Evolutionary conservation across 1,140 invertebrate genomes (phyloP), one percentile per base, ranked within the genome.

Genomic region (Diplogasteroides magnus): DNA sequence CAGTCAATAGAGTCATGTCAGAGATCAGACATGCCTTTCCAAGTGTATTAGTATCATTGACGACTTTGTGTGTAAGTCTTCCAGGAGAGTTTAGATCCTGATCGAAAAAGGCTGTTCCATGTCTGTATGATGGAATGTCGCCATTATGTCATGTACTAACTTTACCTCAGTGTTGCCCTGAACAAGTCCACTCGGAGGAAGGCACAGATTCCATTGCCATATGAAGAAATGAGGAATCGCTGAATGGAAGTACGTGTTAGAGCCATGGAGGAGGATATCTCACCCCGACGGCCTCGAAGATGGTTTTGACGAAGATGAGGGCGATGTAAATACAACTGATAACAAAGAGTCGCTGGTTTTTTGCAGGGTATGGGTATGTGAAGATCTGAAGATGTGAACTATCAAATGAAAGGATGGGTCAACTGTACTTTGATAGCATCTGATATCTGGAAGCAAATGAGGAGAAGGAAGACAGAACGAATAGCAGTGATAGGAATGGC

Each of bases 71-170:
- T 19, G 76, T 71, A 1, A 80, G 61, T 64, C 75, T 58, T n/a
- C 79, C 79, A 3, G 79, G 79, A 26, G 77, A 69, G 48, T 80
- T 80, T 29, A 48, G 63, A 26, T 82, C 80, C 28, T 80, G 80
- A 56, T 80, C 79, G 62, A 80, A 80, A 67, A 78, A 80, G 13
- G 79, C 80, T 25, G 78, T 74, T 2, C 79, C 79, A 65, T 2
- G 82, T 67, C 13, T 78, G 25, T 64, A 48, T 48, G 6, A n/a
- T n/a, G n/a, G n/a, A 48, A 48, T 48, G 37, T 48, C 37, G 37
- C 6, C 37, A 19, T 11, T 11, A 48, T 48, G 37, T 48, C 37
- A 6, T 19, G 37, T 48, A 48, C 6, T 48, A 11, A 48, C 37
- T 19, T 6, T 48, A n/a, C n/a, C n/a, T n/a, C n/a, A 48, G 37